Percentiles rank a stretch among this genome's conserved stretches.
Evolutionary conservation across 2,113 vertebrate genomes (phyloP).

Genomic region (Pao palembangensis): DNA sequence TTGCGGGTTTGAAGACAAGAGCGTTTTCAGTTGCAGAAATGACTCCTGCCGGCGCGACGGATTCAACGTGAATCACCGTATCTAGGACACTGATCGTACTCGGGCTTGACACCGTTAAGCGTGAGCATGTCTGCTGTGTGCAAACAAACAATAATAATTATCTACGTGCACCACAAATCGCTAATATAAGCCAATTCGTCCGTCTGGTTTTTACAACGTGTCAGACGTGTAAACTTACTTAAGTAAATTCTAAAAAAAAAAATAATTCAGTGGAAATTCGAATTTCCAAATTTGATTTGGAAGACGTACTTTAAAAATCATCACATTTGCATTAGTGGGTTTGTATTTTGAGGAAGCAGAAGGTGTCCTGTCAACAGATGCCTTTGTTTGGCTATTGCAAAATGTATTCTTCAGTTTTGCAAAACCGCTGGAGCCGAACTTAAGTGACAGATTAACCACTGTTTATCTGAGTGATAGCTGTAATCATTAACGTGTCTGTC

Average conservation of each 20-base stretch:
- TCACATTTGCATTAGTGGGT: neutral
- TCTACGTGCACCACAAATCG: neutral
- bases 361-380: too few species aligned
- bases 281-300: neutral
- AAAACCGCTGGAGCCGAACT: neutral
- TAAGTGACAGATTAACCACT: neutral
- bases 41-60: slow-evolving; percentile 15
- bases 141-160: slow-evolving; percentile 2
- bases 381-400: neutral
- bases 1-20: slow-evolving; percentile 54
- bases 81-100: too few species aligned
- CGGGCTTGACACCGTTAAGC: neutral
- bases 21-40: slow-evolving; percentile 49
- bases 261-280: too few species aligned
- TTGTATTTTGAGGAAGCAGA: slow-evolving; percentile 10
- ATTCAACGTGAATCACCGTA: too few species aligned
- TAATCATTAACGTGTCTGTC: neutral
- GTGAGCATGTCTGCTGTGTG: neutral
- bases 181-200: too few species aligned
- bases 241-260: neutral
- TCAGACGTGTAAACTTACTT: neutral
- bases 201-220: neutral
- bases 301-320: neutral
- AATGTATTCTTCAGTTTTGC: neutral
- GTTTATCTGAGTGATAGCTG: neutral